Base-by-base conservation (phyloP, 2,888 invertebrate species). In the Pristionchus arcanus region DNA sequence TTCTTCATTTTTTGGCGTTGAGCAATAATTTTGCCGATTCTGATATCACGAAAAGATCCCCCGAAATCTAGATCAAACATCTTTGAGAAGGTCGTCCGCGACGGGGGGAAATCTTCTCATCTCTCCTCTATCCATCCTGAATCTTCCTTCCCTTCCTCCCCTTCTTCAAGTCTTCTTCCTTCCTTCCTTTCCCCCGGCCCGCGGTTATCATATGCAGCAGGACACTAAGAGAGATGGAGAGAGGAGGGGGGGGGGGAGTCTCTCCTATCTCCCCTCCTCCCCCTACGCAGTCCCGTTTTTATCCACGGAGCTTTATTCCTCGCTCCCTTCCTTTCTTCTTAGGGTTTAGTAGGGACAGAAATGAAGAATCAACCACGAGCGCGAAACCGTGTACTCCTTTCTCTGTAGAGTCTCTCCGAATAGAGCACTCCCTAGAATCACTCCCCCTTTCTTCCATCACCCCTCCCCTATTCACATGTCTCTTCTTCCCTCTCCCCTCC, bases 241-340 rank as follows among this genome's bases (percentile, higher is more conserved):
- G 74, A 74, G 13, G 74, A 74, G 13, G 42, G 42, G 42, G 74
- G 28, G 28, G 49, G 74, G 53, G 83, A 81, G n/a, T 81, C 81
- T 53, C 37, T 53, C 49, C 49, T 81, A 49, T 81, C 81, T 49
- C 28, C 19, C 81, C 59, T 59, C 71, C 31, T 71, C 34, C 63
- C 63, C 63, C 63, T 63, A 63, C 63, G 63, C 63, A 63, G 63
- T 63, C 63, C 49, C 85, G 31, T 85, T 63, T 63, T 85, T 63
- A 85, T 81, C 81, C 81, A 81, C 81, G 81, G 28, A 81, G 81
- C 81, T 81, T 81, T 81, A 81, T 81, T 81, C 77, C 77, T 77
- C 77, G 16, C 42, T 71, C 74, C 2, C 25, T 42, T 53, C 28
- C 49, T 25, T 81, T 81, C 81, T 81, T 81, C 81, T 49, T 49